Conservation (phyloP, 37 sponge, comb jelly and placozoan genomes). For the Eunapius fragilis region DNA sequence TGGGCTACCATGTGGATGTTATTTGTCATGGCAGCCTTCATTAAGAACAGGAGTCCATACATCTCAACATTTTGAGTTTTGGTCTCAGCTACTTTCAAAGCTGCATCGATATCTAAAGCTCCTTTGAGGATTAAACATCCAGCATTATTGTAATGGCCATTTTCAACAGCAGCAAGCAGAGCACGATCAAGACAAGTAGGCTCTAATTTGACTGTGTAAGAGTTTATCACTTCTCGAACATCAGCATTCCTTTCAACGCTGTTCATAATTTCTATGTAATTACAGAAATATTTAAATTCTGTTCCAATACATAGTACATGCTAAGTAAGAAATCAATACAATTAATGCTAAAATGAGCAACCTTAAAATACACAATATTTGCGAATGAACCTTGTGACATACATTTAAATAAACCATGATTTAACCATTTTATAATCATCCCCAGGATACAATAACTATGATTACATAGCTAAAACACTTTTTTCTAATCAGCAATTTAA, state of each 20-base stretch:
- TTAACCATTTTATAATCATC: no score
- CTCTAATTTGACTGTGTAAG: slow-evolving; percentile 32
- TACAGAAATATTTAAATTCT: neutral
- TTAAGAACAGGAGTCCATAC: slow-evolving; percentile 44
- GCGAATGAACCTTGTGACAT: no score
- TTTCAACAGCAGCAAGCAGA: slow-evolving; percentile 52
- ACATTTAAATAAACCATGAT: no score
- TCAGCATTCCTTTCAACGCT: slow-evolving; percentile 64
- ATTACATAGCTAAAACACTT: no score
- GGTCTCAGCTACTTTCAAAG: slow-evolving; percentile 31
- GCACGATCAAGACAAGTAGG: slow-evolving; percentile 57
- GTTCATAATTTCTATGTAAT: slow-evolving; percentile 58
- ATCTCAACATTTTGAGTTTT: slow-evolving; percentile 50
- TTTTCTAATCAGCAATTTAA: no score
- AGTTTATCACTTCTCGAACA: slow-evolving; percentile 45
- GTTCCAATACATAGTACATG: no score
- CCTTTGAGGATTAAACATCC: slow-evolving; percentile 71
- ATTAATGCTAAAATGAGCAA: no score
- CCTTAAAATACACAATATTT: no score
- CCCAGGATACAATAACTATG: no score
- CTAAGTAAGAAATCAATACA: no score
- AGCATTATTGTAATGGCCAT: slow-evolving; percentile 49
- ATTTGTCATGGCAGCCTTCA: slow-evolving; percentile 51
- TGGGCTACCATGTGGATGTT: slow-evolving; percentile 42
- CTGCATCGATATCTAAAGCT: slow-evolving; percentile 34